These are phyloP conservation scores for Schlechtendalia chinensis DNA, from an alignment of 1,140 invertebrate species.

Conservation along the genomic window DNA sequence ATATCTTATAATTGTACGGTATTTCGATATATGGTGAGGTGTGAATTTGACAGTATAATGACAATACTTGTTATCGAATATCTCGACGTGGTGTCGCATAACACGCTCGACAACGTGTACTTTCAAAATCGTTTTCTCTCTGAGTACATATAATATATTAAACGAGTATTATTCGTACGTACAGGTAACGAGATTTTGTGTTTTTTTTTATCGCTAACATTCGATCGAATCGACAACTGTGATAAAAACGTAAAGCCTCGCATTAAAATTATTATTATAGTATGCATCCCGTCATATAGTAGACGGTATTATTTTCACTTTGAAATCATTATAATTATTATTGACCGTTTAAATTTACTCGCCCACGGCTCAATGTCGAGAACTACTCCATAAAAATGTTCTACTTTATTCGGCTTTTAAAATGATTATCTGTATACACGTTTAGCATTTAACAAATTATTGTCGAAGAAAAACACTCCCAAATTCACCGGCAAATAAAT, in stretches of 20 bases:
- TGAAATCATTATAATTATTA: constrained; percentile 4
- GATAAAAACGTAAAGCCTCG: background rate
- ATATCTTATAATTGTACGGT: background rate
- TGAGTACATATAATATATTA: background rate
- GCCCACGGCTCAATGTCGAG: background rate
- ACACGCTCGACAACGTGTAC: background rate
- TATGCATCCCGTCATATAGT: background rate
- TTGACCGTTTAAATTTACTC: background rate
- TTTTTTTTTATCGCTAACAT: background rate
- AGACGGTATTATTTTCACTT: background rate
- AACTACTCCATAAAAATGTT: background rate
- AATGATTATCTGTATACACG: background rate
- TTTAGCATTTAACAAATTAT: background rate
- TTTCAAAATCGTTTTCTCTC: background rate
- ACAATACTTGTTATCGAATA: constrained; percentile 23
- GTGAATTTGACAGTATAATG: constrained; percentile 12
- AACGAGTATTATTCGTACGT: background rate
- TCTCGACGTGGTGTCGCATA: background rate
- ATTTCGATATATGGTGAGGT: background rate
- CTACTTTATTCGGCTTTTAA: background rate
- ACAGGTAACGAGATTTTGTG: background rate
- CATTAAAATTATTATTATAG: background rate
- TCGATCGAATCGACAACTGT: background rate
- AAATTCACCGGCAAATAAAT: background rate
- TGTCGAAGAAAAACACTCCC: background rate